These are phyloP conservation scores for Ceratitis capitata DNA, from an alignment of 1,140 invertebrate species.

Conservation along the genomic window DNA sequence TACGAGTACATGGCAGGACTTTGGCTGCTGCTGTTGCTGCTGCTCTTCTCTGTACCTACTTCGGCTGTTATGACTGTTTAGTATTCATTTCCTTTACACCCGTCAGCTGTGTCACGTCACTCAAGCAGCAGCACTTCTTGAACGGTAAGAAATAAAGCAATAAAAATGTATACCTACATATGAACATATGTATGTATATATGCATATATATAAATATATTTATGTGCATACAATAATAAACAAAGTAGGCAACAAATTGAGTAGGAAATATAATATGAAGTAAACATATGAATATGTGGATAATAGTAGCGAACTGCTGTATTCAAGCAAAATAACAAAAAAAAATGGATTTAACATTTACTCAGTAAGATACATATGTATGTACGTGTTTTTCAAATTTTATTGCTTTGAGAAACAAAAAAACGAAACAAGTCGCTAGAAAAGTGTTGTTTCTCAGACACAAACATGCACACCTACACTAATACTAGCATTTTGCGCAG, in stretches of 20 bases:
- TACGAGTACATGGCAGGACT: background rate
- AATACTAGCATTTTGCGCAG: background rate
- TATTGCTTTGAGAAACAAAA: background rate
- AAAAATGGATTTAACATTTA: background rate
- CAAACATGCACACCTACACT: background rate
- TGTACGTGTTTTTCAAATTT: background rate
- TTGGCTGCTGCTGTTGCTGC: background rate
- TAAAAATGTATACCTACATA: background rate
- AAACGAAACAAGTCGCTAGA: background rate
- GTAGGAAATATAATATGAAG: background rate
- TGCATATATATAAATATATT: no score
- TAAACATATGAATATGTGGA: background rate
- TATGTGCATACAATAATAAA: conserved; percentile 21
- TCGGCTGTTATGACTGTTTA: background rate
- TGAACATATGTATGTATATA: no score
- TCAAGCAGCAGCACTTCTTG: background rate
- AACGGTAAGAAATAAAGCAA: background rate
- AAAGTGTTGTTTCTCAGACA: background rate
- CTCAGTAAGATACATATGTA: no score
- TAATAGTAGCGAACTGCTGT: background rate
- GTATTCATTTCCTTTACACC: conserved; percentile 22
- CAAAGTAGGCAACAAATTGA: conserved; percentile 15
- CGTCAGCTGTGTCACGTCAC: conserved; percentile 31
- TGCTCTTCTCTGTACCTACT: no score
- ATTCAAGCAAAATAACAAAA: background rate